Evolutionary conservation across 2,797 vertebrate species (phyloP), one percentile per base, ranked within the genome.

Genomic region (Thaleichthys pacificus): DNA sequence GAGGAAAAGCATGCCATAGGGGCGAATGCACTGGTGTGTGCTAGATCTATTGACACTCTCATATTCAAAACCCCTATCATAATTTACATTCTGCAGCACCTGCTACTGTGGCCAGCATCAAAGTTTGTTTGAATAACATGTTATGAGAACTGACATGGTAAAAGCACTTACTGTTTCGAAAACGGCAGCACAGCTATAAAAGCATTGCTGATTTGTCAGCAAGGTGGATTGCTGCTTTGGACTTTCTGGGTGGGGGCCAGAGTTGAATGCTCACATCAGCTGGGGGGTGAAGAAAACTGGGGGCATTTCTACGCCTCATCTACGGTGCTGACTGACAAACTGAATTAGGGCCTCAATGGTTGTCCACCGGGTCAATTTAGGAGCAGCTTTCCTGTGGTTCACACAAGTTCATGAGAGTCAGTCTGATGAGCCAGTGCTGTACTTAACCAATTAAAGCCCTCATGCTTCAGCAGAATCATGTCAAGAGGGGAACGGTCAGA

Each of bases 371-470:
- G 57, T 56, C 67, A 38, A 69, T 83, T 70, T 54, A 69, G 42
- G 47, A 32, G 32, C 66, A 76, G 73, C 63, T 68, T 70, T 68
- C 63, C 35, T 63, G 58, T 61, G 69, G 72, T 73, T 80, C 49
- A 30, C 49, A 30, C 30, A 47, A 70, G 77, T 77, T 81, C 82
- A 86, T 86, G 77, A 80, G 79, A 71, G 71, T 49, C 19, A 12
- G 67, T 21, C 75, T 84, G 78, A 84, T 85, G 70, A 75, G 69
- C 73, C 51, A 74, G 84, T 69, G 73, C 67, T 64, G 76, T 72
- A 78, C 81, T 86, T 85, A 83, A 82, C 87, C 89, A 89, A 87
- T 93, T 89, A 91, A 89, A 87, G 78, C 56, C 74, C 71, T 76
- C 68, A 79, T 64, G 68, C 71, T 81, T 83, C 76, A 81, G 73